Evolutionary conservation across 1,140 invertebrate genomes (phyloP), one percentile per base, ranked within the genome.

Genomic region (Palaemon carinicauda): DNA sequence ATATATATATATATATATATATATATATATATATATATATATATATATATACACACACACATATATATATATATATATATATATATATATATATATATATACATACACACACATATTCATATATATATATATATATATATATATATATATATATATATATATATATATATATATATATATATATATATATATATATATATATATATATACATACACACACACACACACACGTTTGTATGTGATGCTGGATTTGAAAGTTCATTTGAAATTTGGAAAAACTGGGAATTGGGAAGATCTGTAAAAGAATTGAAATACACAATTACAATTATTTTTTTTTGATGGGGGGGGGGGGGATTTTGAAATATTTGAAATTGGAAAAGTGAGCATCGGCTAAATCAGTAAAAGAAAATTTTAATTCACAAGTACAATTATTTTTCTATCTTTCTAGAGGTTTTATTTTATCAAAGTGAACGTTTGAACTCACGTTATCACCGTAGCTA

Each of bases 171-270:
- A 15, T 60, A 12, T 60, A 60, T 60, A 4, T 60, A 60, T 60
- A 60, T 60, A 60, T 60, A 60, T 60, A 60, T 60, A 60, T 60
- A 60, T 60, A 60, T 60, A 60, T 60, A 60, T 60, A 60, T 60
- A 60, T 60, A 60, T 60, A 60, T 60, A 60, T 60, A 60, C 14
- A 60, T 60, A 60, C 14, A 12, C 14, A 12, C 14, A 12, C 14
- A 12, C 14, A 12, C 14, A 12, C 14, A 12, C 14, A 12, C 14
- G 21, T 60, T 2, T 60, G 21, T 60, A 12, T 60, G 21, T 60
- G 21, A 4, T 60, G 21, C 21, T 4, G 21, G 54, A n/a, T n/a
- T 4, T n/a, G 54, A 60, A 2, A 4, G 54, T n/a, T n/a, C n/a
- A n/a, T n/a, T n/a, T n/a, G n/a, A n/a, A n/a, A n/a, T n/a, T n/a